Evolutionary conservation across 2,113 vertebrate species (phyloP), one percentile per base, ranked within the genome.

Genomic region (Scolopax mira): DNA sequence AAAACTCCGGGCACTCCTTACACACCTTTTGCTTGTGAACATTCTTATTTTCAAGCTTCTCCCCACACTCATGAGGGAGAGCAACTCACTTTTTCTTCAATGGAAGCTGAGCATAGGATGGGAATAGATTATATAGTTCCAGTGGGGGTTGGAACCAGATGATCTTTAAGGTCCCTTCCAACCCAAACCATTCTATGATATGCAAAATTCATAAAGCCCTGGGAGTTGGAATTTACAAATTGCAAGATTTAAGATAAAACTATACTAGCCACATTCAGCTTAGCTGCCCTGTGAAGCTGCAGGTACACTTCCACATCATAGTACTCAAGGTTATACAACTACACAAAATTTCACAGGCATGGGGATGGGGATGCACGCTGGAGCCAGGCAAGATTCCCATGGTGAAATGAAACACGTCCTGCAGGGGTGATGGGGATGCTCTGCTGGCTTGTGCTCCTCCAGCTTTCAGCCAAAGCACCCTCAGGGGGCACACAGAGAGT

Each of bases 31-130:
- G 48, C 17, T 61, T 62, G 37, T 61, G 58, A 52, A 8, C 8
- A 30, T 42, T 69, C 11, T 7, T 11, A 8, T 41, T 80, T 77
- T 69, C 42, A 49, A 33, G 52, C 37, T 64, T 54, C 67, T 33
- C 13, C 35, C 35, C 28, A 77, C 7, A 14, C 25, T 28, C 41
- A 57, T 0, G 0, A 44, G 7, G n/a, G 31, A 88, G 16, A 77
- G 25, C 31, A 51, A 49, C 25, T 67, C 39, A 52, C 46, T 57
- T 64, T 78, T 85, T 57, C 65, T 72, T n/a, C 58, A 42, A 58
- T 10, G 7, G 37, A 86, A 81, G 31, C 28, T 58, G 60, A 73
- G 24, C 52, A 54, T 30, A 17, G 52, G 52, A 16, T 54, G 18
- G 52, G 52, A 54, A 54, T 30, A 30, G 52, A 54, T 54, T 16